phyloP scores from a whole-genome alignment of 2,113 vertebrate genomes.

The Sterrhoptilus dennistouni region DNA sequence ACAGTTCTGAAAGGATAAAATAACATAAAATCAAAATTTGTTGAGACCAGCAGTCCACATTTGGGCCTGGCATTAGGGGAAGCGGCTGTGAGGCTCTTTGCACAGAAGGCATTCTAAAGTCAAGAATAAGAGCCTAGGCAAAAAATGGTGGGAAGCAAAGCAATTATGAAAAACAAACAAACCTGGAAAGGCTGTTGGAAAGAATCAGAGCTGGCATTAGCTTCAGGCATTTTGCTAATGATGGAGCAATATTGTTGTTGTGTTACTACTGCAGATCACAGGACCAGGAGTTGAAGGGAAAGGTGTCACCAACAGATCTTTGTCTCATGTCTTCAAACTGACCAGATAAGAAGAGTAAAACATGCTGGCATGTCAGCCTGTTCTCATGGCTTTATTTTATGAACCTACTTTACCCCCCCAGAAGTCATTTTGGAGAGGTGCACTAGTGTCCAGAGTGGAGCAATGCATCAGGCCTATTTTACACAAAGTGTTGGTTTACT shows the following conservation, averaged over 20 bases:
- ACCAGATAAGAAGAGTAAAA: not conserved
- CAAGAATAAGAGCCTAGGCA: not conserved
- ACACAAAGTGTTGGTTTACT: not conserved
- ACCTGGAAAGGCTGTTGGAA: not conserved
- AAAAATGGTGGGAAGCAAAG: not conserved
- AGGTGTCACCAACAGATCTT: not conserved
- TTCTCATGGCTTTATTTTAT: not conserved
- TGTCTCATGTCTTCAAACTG: not conserved
- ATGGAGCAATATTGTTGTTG: not conserved
- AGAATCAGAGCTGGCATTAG: not conserved
- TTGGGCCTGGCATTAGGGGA: not conserved
- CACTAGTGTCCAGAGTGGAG: not conserved
- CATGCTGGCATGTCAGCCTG: fast-evolving
- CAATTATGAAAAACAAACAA: not conserved
- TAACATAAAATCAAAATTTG: not conserved
- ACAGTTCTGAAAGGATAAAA: not conserved
- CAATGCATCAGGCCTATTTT: not conserved
- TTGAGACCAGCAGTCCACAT: not conserved
- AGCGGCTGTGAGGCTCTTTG: not conserved
- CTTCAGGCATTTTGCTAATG: not conserved
- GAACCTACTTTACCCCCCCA: not conserved
- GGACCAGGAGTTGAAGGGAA: not conserved
- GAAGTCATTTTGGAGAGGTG: not conserved
- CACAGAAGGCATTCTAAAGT: not conserved
- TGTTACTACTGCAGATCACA: not conserved